These are phyloP conservation scores for Drosophila lini DNA, from an alignment of 1,140 invertebrate species.

Conservation along the genomic window DNA sequence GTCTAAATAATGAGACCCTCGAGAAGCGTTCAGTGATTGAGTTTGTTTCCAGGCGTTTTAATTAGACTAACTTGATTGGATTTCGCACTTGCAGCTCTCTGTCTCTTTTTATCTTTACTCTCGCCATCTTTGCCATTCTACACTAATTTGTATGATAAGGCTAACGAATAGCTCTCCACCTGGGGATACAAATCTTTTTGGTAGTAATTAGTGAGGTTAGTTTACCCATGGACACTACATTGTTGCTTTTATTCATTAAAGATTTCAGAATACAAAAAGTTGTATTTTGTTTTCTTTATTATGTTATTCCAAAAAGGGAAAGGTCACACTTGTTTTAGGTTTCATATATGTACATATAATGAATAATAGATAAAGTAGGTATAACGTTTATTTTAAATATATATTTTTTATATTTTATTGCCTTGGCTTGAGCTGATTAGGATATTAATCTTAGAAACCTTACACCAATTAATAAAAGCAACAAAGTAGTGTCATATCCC, in stretches of 20 bases:
- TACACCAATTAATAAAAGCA: no score
- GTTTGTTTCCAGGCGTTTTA: slow-evolving; percentile 37
- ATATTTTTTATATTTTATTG: no score
- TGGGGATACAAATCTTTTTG: neutral
- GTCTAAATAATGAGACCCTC: slow-evolving; percentile 35
- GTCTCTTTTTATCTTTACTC: neutral
- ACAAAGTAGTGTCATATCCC: neutral
- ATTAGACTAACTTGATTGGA: slow-evolving; percentile 47
- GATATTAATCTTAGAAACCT: no score
- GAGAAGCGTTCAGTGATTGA: slow-evolving; percentile 22
- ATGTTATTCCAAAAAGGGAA: neutral
- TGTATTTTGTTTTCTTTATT: neutral
- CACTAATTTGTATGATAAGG: slow-evolving; percentile 31
- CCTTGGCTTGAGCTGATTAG: no score
- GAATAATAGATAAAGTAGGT: no score
- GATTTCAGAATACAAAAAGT: neutral
- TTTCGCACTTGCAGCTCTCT: slow-evolving; percentile 3
- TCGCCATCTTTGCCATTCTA: neutral
- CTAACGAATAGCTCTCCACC: slow-evolving; percentile 8
- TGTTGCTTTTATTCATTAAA: neutral
- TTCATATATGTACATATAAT: no score
- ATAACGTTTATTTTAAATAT: no score
- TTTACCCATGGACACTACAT: no score
- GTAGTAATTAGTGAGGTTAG: neutral
- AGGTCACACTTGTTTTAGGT: no score